A percentile compares a stretch with the other conserved stretches of the same genome.
Evolutionary conservation across 37 sponge, comb jelly and placozoan genomes (phyloP).

Genomic region (Halichondria panicea): DNA sequence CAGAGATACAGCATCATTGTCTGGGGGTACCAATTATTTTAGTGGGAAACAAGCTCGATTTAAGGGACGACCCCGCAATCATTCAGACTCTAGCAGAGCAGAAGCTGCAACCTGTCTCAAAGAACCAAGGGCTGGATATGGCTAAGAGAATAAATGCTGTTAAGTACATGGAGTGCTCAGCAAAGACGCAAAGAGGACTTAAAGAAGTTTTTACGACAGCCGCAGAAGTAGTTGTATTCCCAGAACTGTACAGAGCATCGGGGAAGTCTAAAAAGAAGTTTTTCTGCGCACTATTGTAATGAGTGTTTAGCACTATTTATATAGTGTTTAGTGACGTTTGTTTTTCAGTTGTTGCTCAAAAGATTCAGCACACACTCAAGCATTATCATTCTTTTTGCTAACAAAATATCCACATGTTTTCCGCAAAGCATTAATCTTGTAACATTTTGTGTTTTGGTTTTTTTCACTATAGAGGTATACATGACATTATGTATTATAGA

Average conservation of each 20-base stretch:
- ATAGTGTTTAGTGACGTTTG: too few relatives aligned
- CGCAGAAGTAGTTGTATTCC: conserved; percentile 63
- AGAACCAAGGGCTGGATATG: conserved; percentile 69
- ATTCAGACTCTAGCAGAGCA: conserved; percentile 45
- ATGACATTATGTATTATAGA: too few relatives aligned
- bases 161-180: conserved; percentile 89
- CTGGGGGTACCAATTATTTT: conserved; percentile 81
- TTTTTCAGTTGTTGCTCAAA: too few relatives aligned
- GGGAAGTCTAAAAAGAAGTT: conserved; percentile 32
- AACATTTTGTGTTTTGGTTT: neutral
- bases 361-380: too few relatives aligned
- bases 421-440: neutral
- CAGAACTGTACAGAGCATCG: conserved; percentile 40
- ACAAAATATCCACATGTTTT: too few relatives aligned
- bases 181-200: conserved; percentile 82
- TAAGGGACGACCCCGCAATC: conserved; percentile 74
- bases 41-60: conserved; percentile 81
- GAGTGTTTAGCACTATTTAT: too few relatives aligned
- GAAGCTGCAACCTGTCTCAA: conserved; percentile 60
- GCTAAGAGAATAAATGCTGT: conserved; percentile 77
- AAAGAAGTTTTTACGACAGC: conserved; percentile 87
- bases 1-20: conserved; percentile 85
- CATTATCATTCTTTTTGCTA: too few relatives aligned
- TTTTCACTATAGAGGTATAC: too few relatives aligned
- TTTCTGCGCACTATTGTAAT: conserved; percentile 17